Conservation (phyloP, 2,797 vertebrate species). For the Lutra lutra region DNA sequence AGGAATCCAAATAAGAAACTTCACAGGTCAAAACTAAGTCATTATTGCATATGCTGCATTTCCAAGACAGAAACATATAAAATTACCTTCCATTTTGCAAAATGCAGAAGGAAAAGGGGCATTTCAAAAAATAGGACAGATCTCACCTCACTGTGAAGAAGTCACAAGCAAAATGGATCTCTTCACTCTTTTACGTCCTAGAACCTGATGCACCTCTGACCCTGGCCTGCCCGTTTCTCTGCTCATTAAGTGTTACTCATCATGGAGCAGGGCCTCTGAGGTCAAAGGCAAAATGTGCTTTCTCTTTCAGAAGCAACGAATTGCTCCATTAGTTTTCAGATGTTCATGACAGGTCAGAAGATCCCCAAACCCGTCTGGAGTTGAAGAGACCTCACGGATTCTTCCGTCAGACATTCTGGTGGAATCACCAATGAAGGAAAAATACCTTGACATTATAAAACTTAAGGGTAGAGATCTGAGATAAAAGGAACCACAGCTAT, state of each 20-base stretch:
- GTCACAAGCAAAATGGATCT: not conserved
- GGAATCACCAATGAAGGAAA: constrained; percentile 35
- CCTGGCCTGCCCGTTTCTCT: not conserved
- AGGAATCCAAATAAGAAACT: not conserved
- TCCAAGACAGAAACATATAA: not conserved
- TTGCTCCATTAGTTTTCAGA: constrained; percentile 53
- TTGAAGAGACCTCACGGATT: constrained; percentile 18
- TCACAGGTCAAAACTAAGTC: not conserved
- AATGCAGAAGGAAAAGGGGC: not conserved
- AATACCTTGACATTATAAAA: not conserved
- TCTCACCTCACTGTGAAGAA: not conserved
- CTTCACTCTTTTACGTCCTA: not conserved
- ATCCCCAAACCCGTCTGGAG: constrained; percentile 8
- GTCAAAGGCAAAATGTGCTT: not conserved
- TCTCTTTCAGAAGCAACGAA: not conserved
- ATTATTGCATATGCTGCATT: not conserved
- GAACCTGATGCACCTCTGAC: not conserved
- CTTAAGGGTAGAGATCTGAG: not conserved
- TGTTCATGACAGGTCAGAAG: constrained; percentile 35
- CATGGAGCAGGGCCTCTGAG: not conserved
- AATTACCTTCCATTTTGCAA: constrained; percentile 24
- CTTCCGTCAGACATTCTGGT: not conserved
- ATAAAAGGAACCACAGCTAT: not conserved
- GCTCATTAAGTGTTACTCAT: constrained; percentile 25
- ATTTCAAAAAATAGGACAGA: not conserved